phyloP scores from a whole-genome alignment of 2,113 vertebrate species.

The Manacus vitellinus region DNA sequence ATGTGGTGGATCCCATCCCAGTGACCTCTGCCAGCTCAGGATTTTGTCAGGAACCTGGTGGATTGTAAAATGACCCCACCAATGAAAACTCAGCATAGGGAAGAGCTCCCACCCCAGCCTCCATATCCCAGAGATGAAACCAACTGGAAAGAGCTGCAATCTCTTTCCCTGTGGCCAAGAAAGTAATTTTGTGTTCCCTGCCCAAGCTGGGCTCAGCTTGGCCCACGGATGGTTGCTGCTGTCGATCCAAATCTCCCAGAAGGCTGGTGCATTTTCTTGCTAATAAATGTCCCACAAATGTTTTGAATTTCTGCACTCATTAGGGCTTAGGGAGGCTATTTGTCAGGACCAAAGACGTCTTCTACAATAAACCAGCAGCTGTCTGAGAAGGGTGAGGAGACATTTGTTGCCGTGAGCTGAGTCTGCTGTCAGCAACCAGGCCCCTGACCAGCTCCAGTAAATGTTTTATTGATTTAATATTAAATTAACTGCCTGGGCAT shows the following conservation, averaged over 20 bases:
- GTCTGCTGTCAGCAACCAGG: slow-evolving; percentile 75
- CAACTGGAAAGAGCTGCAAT: neutral
- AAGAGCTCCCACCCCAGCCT: neutral
- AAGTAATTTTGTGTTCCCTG: neutral
- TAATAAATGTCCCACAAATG: slow-evolving; percentile 74
- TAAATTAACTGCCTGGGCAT: slow-evolving; percentile 74
- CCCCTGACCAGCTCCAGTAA: slow-evolving; percentile 59
- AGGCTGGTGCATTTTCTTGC: slow-evolving; percentile 43
- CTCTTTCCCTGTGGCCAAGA: neutral
- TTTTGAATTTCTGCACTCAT: slow-evolving; percentile 71
- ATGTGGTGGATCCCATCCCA: neutral
- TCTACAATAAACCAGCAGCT: slow-evolving; percentile 74
- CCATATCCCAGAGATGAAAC: neutral
- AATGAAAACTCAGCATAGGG: neutral
- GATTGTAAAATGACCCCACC: neutral
- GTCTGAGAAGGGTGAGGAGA: slow-evolving; percentile 66
- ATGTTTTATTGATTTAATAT: slow-evolving; percentile 80
- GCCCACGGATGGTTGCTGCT: neutral
- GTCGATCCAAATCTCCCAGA: slow-evolving; percentile 50
- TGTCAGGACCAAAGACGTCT: slow-evolving; percentile 72
- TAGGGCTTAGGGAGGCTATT: slow-evolving; percentile 71
- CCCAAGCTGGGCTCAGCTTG: neutral
- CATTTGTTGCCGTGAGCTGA: slow-evolving; percentile 64
- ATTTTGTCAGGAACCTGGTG: neutral
- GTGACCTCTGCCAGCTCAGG: neutral